Conservation (phyloP, 2,797 vertebrate species). For the Masticophis lateralis region DNA sequence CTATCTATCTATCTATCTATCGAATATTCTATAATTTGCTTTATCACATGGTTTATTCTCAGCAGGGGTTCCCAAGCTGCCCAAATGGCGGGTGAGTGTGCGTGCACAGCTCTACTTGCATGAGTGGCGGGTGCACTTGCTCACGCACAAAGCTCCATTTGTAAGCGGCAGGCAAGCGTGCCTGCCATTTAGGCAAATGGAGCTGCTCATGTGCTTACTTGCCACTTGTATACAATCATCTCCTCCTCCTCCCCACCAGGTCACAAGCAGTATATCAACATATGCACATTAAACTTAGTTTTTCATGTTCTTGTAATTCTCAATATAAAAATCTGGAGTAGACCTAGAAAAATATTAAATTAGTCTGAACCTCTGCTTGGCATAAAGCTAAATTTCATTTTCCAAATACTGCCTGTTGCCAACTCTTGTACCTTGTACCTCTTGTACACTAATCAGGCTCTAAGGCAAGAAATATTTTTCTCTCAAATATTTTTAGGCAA, state of each 20-base stretch:
- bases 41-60: not conserved
- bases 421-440: not conserved
- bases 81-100: not conserved
- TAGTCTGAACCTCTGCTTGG: not conserved
- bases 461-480: not conserved
- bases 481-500: not conserved
- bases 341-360: not conserved
- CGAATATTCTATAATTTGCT: not conserved
- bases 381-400: not conserved
- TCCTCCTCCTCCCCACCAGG: not conserved
- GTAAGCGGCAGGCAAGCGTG: fast-evolving
- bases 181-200: not conserved
- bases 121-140: not conserved
- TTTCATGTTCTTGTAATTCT: not conserved
- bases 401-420: not conserved
- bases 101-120: not conserved
- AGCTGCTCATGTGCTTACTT: not conserved
- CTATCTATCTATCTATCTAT: too few relatives aligned
- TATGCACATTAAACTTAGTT: not conserved
- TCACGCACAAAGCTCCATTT: not conserved
- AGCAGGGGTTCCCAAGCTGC: too few relatives aligned
- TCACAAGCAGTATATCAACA: not conserved
- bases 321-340: not conserved
- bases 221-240: not conserved
- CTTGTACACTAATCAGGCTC: too few relatives aligned